Conservation (phyloP, 1,140 invertebrate genomes). For the Drosophila sechellia region DNA sequence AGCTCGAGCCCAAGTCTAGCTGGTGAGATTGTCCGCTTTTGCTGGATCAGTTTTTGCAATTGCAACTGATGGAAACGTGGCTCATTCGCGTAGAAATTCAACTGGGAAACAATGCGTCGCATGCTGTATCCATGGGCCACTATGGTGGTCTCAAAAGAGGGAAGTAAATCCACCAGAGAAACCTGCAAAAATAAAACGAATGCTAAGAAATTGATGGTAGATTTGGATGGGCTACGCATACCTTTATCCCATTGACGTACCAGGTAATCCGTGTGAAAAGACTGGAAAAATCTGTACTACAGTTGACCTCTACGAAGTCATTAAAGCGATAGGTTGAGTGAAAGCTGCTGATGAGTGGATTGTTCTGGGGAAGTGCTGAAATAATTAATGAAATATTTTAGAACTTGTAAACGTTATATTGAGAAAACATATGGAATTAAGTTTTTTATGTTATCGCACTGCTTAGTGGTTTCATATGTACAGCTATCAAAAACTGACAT, state of each 20-base stretch:
- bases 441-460: neutral
- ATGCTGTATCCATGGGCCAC: slow-evolving; percentile 70
- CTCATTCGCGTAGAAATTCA: slow-evolving; percentile 78
- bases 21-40: slow-evolving; percentile 39
- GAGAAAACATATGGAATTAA: no score
- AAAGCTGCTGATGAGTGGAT: slow-evolving; percentile 86
- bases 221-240: slow-evolving; percentile 28
- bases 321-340: slow-evolving; percentile 85
- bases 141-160: slow-evolving; percentile 66
- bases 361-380: slow-evolving; percentile 86
- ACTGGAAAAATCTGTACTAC: slow-evolving; percentile 86
- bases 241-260: slow-evolving; percentile 87
- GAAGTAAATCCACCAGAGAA: slow-evolving; percentile 52
- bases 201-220: no score
- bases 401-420: neutral
- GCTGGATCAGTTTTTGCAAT: slow-evolving; percentile 47
- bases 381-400: slow-evolving; percentile 18
- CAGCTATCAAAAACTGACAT: slow-evolving; percentile 12
- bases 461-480: neutral
- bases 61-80: slow-evolving; percentile 60
- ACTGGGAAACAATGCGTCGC: slow-evolving; percentile 65
- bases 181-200: slow-evolving; percentile 31
- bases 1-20: slow-evolving; percentile 51
- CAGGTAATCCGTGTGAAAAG: slow-evolving; percentile 87
- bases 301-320: slow-evolving; percentile 86